Conservation (phyloP, 2,888 invertebrate genomes). For the Leptinotarsa rubiginosa region DNA sequence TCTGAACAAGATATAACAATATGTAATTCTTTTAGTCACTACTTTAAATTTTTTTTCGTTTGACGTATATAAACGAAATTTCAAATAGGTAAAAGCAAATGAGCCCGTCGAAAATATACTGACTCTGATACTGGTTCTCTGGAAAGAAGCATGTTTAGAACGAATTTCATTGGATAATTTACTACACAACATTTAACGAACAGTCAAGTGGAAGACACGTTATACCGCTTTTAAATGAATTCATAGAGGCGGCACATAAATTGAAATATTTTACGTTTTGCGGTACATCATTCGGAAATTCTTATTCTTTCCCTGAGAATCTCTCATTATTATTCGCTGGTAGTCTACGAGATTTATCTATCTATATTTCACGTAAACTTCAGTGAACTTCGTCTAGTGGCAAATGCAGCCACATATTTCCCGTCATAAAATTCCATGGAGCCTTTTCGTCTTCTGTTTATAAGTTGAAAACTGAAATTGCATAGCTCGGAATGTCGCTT, state of each 20-base stretch:
- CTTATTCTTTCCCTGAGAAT: slow-evolving; percentile 24
- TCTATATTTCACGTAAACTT: slow-evolving; percentile 30
- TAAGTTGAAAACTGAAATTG: slow-evolving; percentile 17
- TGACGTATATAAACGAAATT: too few species aligned
- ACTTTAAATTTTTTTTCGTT: too few species aligned
- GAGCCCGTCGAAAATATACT: too few species aligned
- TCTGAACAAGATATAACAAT: too few species aligned
- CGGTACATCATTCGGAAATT: slow-evolving; percentile 12
- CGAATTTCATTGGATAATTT: neutral
- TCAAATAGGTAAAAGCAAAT: too few species aligned
- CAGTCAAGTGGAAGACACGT: neutral
- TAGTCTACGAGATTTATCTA: slow-evolving; percentile 33
- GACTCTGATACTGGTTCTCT: too few species aligned
- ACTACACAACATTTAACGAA: neutral
- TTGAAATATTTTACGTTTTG: slow-evolving; percentile 17
- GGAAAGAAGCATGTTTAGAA: too few species aligned
- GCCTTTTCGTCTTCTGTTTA: slow-evolving; percentile 11
- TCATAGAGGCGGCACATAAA: slow-evolving; percentile 21
- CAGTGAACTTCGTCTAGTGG: slow-evolving; percentile 27
- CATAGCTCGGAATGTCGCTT: neutral
- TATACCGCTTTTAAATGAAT: neutral
- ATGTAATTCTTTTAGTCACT: too few species aligned
- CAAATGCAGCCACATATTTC: slow-evolving; percentile 28
- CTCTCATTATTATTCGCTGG: slow-evolving; percentile 34
- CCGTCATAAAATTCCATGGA: slow-evolving; percentile 6